Percentiles rank a stretch among this genome's conserved stretches.
Evolutionary conservation across 2,888 invertebrate species (phyloP).

Genomic region (Allophyes oxyacanthae): DNA sequence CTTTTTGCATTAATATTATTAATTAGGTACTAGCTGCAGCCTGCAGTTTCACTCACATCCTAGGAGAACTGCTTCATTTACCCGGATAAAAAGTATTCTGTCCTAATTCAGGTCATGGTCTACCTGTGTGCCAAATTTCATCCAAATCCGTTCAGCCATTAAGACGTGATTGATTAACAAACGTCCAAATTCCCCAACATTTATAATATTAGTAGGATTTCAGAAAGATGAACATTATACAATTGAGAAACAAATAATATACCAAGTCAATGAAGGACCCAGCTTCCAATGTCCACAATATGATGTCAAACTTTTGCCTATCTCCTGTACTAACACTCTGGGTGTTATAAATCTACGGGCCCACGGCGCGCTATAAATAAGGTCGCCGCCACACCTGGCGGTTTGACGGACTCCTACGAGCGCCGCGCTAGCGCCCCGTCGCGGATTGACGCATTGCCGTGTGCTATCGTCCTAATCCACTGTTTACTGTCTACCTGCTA

Average conservation of each 20-base stretch:
- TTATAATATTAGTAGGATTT: no score
- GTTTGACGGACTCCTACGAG: conserved; percentile 79
- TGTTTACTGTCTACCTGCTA: conserved; percentile 27
- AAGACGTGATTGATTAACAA: no score
- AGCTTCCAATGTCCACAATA: conserved; percentile 4
- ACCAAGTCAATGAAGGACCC: conserved; percentile 3
- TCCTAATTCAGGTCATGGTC: no score
- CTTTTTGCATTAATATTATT: no score
- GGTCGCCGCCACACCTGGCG: conserved; percentile 76
- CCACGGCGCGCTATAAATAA: conserved; percentile 78
- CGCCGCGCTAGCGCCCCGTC: conserved; percentile 57
- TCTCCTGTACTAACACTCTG: conserved; percentile 57
- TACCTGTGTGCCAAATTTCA: no score
- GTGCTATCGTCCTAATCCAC: conserved; percentile 59
- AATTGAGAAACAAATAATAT: neutral
- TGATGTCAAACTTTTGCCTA: conserved; percentile 10
- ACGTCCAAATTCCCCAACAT: no score
- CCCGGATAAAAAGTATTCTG: no score
- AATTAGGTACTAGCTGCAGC: no score
- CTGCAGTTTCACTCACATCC: no score
- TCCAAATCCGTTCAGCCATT: no score
- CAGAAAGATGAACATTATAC: neutral
- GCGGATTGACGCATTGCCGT: conserved; percentile 61
- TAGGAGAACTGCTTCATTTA: no score
- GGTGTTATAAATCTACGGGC: conserved; percentile 72